Evolutionary conservation across 1,140 invertebrate genomes (phyloP).

Genomic region (Schlechtendalia chinensis): DNA sequence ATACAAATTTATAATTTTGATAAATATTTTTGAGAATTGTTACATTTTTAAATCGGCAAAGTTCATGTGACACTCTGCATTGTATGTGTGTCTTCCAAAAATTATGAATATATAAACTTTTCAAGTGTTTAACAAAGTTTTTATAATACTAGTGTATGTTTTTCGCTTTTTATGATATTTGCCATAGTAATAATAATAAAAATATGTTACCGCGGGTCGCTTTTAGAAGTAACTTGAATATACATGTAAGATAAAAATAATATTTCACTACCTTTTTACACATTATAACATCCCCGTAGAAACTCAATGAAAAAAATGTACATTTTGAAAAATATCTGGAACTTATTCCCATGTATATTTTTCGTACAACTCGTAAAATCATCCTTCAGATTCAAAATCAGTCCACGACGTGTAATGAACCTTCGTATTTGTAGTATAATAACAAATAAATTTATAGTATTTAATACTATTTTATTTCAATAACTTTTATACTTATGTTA

Average conservation of each 20-base stretch:
- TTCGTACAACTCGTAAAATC: conserved; percentile 16
- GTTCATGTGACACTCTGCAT: too few relatives aligned
- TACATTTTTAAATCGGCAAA: too few relatives aligned
- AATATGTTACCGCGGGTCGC: not conserved
- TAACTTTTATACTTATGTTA: too few relatives aligned
- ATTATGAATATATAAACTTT: not conserved
- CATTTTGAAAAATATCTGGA: conserved; percentile 41
- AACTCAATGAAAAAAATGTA: conserved; percentile 9
- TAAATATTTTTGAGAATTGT: too few relatives aligned
- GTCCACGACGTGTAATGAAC: not conserved
- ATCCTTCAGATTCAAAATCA: conserved; percentile 23
- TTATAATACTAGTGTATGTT: too few relatives aligned
- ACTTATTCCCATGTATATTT: conserved; percentile 31
- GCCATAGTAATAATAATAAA: too few relatives aligned
- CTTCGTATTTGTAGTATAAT: not conserved
- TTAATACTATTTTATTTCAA: too few relatives aligned
- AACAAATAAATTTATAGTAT: too few relatives aligned
- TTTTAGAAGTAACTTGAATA: conserved; percentile 2
- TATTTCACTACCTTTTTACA: conserved; percentile 29
- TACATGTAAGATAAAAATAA: conserved; percentile 1
- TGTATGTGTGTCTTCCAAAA: not conserved
- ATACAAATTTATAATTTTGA: too few relatives aligned
- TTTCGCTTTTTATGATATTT: too few relatives aligned
- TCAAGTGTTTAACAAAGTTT: not conserved
- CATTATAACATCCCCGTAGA: conserved; percentile 16